phyloP scores from a whole-genome alignment of 2,797 vertebrate genomes.

The Myotis vivesi region DNA sequence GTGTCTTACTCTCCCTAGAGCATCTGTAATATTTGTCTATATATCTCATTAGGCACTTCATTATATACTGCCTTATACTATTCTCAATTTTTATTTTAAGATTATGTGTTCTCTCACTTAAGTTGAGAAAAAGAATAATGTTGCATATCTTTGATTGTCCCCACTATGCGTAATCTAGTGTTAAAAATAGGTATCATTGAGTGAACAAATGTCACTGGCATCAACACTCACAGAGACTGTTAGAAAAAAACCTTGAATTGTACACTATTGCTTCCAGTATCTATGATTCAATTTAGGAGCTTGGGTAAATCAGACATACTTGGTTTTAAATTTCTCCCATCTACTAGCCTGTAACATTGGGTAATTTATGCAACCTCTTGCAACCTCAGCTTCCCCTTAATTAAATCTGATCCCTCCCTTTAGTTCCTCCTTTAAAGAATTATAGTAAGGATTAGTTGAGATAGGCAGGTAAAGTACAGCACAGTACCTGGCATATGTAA shows the following conservation, averaged over 20 bases:
- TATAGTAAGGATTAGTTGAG: not conserved
- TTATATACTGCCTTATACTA: not conserved
- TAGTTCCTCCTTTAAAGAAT: not conserved
- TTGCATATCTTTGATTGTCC: not conserved
- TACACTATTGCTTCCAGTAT: not conserved
- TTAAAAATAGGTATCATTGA: not conserved
- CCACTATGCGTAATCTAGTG: not conserved
- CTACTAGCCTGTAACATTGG: not conserved
- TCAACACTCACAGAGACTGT: not conserved
- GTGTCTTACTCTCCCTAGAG: not conserved
- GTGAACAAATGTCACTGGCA: not conserved
- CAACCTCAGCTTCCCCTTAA: not conserved
- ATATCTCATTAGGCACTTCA: not conserved
- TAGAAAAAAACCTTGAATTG: not conserved
- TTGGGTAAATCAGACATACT: conserved; percentile 3
- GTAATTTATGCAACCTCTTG: not conserved
- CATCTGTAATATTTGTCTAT: not conserved
- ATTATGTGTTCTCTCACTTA: not conserved
- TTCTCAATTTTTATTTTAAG: not conserved
- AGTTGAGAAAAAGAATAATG: not conserved
- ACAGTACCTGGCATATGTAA: not conserved
- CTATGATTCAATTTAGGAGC: not conserved
- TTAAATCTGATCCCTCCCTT: not conserved
- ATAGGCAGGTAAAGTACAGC: too few species aligned
- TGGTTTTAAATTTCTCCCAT: conserved; percentile 48